Percentiles rank a stretch among this genome's conserved stretches.
Evolutionary conservation across 1,140 invertebrate genomes (phyloP).

Genomic region (Hermatobates lingyangjiaoensis): DNA sequence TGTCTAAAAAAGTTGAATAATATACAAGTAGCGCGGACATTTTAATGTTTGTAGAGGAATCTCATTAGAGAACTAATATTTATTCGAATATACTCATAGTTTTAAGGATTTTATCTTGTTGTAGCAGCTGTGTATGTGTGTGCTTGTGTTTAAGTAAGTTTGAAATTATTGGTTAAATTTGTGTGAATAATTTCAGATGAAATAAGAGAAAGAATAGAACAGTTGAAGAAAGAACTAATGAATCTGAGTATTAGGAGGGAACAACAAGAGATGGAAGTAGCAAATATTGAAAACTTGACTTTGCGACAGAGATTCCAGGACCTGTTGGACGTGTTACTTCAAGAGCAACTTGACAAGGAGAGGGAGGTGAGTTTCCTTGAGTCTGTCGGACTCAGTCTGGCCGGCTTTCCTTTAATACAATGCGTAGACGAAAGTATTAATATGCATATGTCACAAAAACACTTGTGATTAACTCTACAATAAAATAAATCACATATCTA

Average conservation of each 20-base stretch:
- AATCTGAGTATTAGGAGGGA: conserved; percentile 47
- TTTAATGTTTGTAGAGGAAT: not conserved
- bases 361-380: conserved; percentile 49
- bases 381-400: too few relatives aligned
- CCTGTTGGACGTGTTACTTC: conserved; percentile 51
- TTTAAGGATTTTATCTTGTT: not conserved
- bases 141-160: not conserved
- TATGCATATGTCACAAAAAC: too few relatives aligned
- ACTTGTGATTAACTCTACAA: too few relatives aligned
- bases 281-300: conserved; percentile 68
- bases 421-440: too few relatives aligned
- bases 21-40: not conserved
- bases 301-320: conserved; percentile 63
- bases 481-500: too few relatives aligned
- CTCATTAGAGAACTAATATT: not conserved
- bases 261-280: conserved; percentile 63
- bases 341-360: conserved; percentile 61
- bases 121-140: not conserved
- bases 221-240: conserved; percentile 41
- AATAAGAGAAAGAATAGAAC: conserved; percentile 16
- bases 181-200: conserved; percentile 17
- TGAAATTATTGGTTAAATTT: too few relatives aligned
- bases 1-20: too few relatives aligned
- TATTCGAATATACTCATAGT: not conserved
- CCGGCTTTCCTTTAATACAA: too few relatives aligned